phyloP scores from a whole-genome alignment of 2,888 invertebrate genomes.

The Idaea biselata region DNA sequence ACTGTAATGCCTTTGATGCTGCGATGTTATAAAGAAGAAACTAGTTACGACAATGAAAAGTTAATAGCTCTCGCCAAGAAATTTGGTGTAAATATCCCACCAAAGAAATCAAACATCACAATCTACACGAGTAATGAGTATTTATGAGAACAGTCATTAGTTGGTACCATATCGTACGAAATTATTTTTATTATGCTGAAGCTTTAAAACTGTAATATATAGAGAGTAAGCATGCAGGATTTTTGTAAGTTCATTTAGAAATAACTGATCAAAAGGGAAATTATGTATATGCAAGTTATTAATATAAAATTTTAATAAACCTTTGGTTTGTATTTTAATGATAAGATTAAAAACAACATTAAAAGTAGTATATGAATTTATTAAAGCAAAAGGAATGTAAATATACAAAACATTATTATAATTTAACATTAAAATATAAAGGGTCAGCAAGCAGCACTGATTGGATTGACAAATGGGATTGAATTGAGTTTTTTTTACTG shows the following conservation, averaged over 20 bases:
- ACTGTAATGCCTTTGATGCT: slow-evolving; percentile 83
- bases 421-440: too few relatives aligned
- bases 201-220: slow-evolving; percentile 79
- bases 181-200: slow-evolving; percentile 77
- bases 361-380: slow-evolving; percentile 34
- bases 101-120: slow-evolving; percentile 82
- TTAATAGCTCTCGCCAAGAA: slow-evolving; percentile 76
- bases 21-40: slow-evolving; percentile 81
- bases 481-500: too few relatives aligned
- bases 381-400: slow-evolving; percentile 19
- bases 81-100: slow-evolving; percentile 76
- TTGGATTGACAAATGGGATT: too few relatives aligned
- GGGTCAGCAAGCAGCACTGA: too few relatives aligned
- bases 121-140: slow-evolving; percentile 86
- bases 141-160: slow-evolving; percentile 72
- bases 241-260: slow-evolving; percentile 76
- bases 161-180: slow-evolving; percentile 50
- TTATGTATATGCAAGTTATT: slow-evolving; percentile 76
- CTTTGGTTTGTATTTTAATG: slow-evolving; percentile 13
- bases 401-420: not conserved
- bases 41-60: slow-evolving; percentile 81
- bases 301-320: slow-evolving; percentile 77
- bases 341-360: slow-evolving; percentile 36
- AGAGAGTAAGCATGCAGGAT: slow-evolving; percentile 74
- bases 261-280: slow-evolving; percentile 73